Evolutionary conservation across 1,140 invertebrate genomes (phyloP).

Genomic region (Hylyphantes graminicola): DNA sequence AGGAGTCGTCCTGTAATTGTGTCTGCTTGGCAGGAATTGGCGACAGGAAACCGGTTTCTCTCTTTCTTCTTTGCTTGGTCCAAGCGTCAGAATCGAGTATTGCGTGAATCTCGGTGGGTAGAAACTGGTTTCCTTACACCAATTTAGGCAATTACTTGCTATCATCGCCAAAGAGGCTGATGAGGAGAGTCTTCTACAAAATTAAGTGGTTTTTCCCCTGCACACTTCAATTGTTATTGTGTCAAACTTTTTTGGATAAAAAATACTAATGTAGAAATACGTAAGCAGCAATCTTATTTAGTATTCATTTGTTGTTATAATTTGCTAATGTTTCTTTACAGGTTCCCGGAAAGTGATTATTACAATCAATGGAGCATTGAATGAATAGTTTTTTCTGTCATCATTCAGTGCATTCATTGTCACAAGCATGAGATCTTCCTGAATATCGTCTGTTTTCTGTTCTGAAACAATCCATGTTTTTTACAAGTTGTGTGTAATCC

Average conservation of each 20-base stretch:
- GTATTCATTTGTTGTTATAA: neutral
- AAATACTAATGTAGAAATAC: neutral
- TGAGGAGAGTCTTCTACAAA: no score
- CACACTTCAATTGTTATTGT: neutral
- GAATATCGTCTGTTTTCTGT: constrained; percentile 7
- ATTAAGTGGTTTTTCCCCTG: no score
- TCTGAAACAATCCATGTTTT: constrained; percentile 10
- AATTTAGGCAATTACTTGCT: no score
- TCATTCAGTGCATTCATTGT: neutral
- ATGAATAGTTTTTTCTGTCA: constrained; percentile 30
- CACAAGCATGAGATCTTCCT: constrained; percentile 4
- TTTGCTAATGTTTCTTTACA: constrained; percentile 6
- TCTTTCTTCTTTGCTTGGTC: no score
- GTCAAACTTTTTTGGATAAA: neutral
- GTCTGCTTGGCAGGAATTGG: no score
- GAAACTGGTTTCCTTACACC: no score
- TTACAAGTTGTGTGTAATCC: constrained; percentile 27
- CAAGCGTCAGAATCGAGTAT: no score
- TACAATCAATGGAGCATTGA: constrained; percentile 80
- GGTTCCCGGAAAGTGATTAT: constrained; percentile 91
- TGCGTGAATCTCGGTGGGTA: no score
- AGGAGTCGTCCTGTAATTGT: no score
- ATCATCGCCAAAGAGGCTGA: no score
- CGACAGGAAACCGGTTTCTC: no score
- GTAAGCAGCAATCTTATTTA: neutral